These are phyloP conservation scores for Stegana nigrithorax DNA, from an alignment of 2,888 invertebrate species.

Conservation along the genomic window DNA sequence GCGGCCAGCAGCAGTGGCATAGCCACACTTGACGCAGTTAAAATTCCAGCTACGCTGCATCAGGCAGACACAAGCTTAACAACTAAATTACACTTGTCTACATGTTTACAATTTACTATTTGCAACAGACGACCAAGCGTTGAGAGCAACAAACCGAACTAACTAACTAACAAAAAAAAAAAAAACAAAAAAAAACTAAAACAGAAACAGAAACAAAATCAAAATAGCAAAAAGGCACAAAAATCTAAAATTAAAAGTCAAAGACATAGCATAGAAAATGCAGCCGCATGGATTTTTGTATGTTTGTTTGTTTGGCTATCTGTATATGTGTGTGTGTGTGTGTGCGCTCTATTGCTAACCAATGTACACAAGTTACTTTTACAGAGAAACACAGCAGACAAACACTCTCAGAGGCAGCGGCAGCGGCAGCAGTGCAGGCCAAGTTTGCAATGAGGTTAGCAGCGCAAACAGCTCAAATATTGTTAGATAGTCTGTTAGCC, in stretches of 20 bases:
- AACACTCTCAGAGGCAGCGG: neutral
- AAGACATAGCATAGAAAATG: no score
- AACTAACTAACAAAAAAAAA: no score
- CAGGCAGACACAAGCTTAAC: slow-evolving; percentile 36
- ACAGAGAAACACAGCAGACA: slow-evolving; percentile 34
- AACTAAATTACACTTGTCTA: slow-evolving; percentile 62
- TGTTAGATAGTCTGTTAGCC: no score
- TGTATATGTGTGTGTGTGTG: neutral
- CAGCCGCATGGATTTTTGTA: no score
- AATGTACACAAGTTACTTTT: slow-evolving; percentile 36
- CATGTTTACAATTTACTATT: slow-evolving; percentile 57
- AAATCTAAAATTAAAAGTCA: neutral
- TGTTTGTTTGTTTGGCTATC: neutral
- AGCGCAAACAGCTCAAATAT: slow-evolving; percentile 61
- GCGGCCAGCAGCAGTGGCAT: slow-evolving; percentile 19
- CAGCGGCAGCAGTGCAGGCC: slow-evolving; percentile 20
- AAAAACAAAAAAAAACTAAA: neutral
- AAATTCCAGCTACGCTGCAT: neutral
- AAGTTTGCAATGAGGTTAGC: slow-evolving; percentile 57
- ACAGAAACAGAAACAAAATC: slow-evolving; percentile 4
- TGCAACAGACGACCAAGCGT: no score
- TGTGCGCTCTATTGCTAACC: slow-evolving; percentile 39
- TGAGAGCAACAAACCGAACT: no score
- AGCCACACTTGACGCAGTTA: neutral
- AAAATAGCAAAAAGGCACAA: neutral